Conservation (phyloP, 1,140 invertebrate species). For the Sarcophaga peregrina region DNA sequence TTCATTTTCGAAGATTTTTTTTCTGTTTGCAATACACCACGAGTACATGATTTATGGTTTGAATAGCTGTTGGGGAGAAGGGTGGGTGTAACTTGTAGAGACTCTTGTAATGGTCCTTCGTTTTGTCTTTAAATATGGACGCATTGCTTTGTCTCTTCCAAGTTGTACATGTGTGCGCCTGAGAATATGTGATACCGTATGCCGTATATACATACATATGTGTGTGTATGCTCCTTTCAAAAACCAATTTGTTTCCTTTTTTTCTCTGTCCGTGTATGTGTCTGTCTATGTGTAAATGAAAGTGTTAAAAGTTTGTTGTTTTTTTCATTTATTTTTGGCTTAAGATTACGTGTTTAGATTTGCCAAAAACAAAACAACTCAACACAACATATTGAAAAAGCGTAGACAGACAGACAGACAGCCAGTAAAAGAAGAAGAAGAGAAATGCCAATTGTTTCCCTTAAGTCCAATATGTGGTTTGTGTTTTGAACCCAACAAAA, state of each 20-base stretch:
- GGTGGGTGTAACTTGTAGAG: neutral
- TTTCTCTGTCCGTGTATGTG: neutral
- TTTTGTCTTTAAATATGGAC: neutral
- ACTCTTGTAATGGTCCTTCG: neutral
- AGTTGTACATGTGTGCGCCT: neutral
- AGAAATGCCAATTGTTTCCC: constrained; percentile 2
- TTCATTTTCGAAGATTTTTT: neutral
- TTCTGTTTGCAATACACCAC: constrained; percentile 24
- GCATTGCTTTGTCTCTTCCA: neutral
- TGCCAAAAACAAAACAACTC: neutral
- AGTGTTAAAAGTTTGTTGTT: constrained; percentile 25
- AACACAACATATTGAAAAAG: neutral
- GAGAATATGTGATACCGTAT: neutral
- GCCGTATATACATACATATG: no score
- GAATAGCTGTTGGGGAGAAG: neutral
- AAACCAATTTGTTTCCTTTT: constrained; percentile 28
- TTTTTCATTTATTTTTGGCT: neutral
- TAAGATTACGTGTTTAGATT: constrained; percentile 3
- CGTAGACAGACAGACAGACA: neutral
- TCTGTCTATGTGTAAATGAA: constrained; percentile 1
- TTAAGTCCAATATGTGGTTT: constrained; percentile 39
- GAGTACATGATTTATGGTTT: constrained; percentile 35
- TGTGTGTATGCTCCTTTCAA: no score
- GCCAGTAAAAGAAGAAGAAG: neutral
- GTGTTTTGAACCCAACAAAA: neutral